Base-by-base conservation (phyloP, 2,797 vertebrate species). In the Neoniphon sammara region DNA sequence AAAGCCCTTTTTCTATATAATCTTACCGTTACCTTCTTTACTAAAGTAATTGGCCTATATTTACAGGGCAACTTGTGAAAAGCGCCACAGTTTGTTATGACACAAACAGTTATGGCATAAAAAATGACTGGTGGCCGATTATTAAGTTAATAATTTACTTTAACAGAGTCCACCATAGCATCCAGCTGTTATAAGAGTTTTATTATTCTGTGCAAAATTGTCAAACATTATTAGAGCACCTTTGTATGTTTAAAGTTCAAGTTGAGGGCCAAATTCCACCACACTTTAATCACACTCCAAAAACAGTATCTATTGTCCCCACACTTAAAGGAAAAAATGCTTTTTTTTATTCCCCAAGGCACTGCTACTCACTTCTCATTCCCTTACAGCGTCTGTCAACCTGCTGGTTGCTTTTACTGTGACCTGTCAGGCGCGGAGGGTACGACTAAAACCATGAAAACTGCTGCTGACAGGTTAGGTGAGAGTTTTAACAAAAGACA, bases 351-450 rank as follows among this genome's bases (percentile, higher is more conserved):
- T 52, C 57, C 60, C 34, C 17, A 20, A 34, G 60, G 64, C 7
- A 0, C 31, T 39, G 34, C 47, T 68, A 49, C 74, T 78, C 42
- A 59, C 69, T 69, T 79, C 57, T 61, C 11, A 56, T 73, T 81
- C 49, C 58, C 52, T 78, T 70, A 61, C 44, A 54, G n/a, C 34
- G 27, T 66, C 57, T 4, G n/a, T 54, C 34, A 3, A 63, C 58
- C 79, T 15, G 70, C 75, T 84, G 70, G 5, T 74, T 78, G 61
- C 15, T 81, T 77, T 66, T 63, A 25, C 76, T 34, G 15, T 61
- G 18, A 60, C 44, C 4, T 1, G 68, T 60, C 65, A 17, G 63
- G 56, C 63, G 55, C 42, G 44, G 6, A 68, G 66, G 2, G 1
- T 67, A 69, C 53, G 49, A 44, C 69, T 79, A 57, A 75, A 79